Base-by-base conservation (phyloP, 2,113 vertebrate genomes). In the Regulus satrapa region DNA sequence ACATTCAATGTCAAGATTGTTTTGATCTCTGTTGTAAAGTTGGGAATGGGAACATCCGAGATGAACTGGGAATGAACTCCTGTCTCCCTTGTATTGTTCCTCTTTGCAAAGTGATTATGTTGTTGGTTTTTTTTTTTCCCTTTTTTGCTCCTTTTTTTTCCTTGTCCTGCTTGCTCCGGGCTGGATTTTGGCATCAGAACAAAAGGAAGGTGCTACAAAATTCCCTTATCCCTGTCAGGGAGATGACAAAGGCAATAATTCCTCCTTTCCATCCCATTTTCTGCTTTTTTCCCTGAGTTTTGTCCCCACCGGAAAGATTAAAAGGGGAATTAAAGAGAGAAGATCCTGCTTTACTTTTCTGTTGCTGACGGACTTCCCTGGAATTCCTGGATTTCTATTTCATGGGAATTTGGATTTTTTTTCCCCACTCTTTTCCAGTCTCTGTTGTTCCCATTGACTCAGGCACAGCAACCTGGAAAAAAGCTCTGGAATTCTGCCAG, bases 1-100 rank as follows among this genome's bases (percentile, higher is more conserved):
- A 24, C 5, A 1, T 26, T 61, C 0, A 0, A 25, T 2, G 58
- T 3, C 0, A 1, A 66, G 43, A 4, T 40, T 21, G 10, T 89
- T 81, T 67, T 66, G 46, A 74, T 77, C 68, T 73, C 36, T 0
- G 4, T 21, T 28, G 54, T 25, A 18, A 76, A 80, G 15, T 3
- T 52, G 31, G 77, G 64, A 81, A 34, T 1, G 20, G 68, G 32
- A 62, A 29, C 8, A 41, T 15, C 68, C 45, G 32, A 54, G 52
- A 7, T 2, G 24, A 43, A 51, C 14, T 1, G 19, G 8, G 63
- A 64, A 31, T 0, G 18, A 34, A 54, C 26, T 83, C 28, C 4
- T 0, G 0, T 4, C 8, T 25, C 9, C 5, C 46, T 73, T 31
- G 31, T 1, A 0, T 16, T 13, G 18, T 36, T 82, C 32, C 41